Base-by-base conservation (phyloP, 2,797 vertebrate genomes). In the Rhodeus uyekii region DNA sequence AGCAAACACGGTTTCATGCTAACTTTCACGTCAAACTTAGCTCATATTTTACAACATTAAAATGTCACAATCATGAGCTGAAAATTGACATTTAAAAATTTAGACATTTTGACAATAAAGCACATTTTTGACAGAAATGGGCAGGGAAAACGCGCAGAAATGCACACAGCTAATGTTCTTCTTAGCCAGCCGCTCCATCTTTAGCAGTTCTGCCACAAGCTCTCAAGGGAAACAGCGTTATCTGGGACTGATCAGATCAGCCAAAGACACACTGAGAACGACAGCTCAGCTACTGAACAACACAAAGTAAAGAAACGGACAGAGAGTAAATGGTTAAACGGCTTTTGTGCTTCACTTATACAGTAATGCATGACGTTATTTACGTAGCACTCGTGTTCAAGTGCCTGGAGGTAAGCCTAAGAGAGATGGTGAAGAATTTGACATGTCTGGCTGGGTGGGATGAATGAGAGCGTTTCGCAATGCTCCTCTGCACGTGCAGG, bases 401-500 rank as follows among this genome's bases (percentile, higher is more conserved):
- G 10, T 24, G 5, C 48, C 24, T 60, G 42, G 2, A 76, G 38
- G 14, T 3, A 39, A 76, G 64, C 36, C 14, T 16, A 29, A 16
- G 2, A 36, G 32, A 29, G 32, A n/a, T 50, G 24, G 46, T 42
- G 32, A 64, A 36, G 53, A 29, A 50, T 8, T 16, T 13, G 65
- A 34, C 34, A 80, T 80, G 24, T 77, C 53, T 82, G 63, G 19
- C 8, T 22, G 58, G 72, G 81, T 32, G 69, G 73, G 76, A 82
- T 78, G 74, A 87, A 84, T 32, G 61, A 79, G 65, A 36, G 63
- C 6, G 34, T 80, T 86, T 73, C 63, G 74, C 67, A 84, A 67
- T 27, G 84, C 83, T 73, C 50, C 84, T 82, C 55, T 82, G 88
- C 89, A 81, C 67, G 87, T 91, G 91, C 89, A 82, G 50, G 83